Conservation (phyloP, 2,888 invertebrate genomes). For the Drosophila formosana region DNA sequence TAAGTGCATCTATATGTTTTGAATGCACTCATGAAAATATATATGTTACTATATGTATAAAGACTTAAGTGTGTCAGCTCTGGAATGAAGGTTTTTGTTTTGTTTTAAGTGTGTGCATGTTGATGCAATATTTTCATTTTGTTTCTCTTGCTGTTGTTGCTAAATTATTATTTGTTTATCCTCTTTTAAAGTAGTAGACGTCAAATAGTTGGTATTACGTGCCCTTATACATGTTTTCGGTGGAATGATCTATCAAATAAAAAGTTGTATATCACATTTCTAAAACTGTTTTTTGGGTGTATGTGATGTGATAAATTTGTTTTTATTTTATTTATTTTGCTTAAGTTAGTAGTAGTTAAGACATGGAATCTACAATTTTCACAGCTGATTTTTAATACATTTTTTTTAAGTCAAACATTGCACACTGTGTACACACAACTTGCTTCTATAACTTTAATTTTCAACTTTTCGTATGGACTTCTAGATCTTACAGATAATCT, state of each 20-base stretch:
- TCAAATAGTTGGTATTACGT: not conserved
- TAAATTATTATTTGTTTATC: slow-evolving; percentile 4
- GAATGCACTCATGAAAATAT: not conserved
- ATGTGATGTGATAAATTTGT: not conserved
- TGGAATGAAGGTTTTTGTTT: slow-evolving; percentile 3
- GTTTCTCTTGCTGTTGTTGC: not conserved
- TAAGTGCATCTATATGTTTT: slow-evolving; percentile 1
- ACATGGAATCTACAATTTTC: too few species aligned
- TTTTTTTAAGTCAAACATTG: too few species aligned
- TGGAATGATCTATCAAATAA: not conserved
- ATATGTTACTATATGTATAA: not conserved
- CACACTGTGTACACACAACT: too few species aligned
- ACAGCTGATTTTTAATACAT: too few species aligned
- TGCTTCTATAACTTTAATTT: too few species aligned
- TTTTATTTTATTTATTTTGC: not conserved
- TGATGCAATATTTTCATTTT: slow-evolving; percentile 3
- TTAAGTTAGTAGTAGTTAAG: too few species aligned
- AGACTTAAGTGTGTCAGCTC: slow-evolving; percentile 24
- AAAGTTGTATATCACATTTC: not conserved
- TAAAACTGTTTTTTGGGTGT: not conserved
- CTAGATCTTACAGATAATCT: too few species aligned
- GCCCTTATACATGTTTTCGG: slow-evolving; percentile 1
- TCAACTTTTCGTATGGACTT: too few species aligned
- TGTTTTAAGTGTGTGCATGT: not conserved
- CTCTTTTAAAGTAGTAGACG: slow-evolving; percentile 8